phyloP scores from a whole-genome alignment of 2,888 invertebrate genomes.

The Psylliodes chrysocephalus region DNA sequence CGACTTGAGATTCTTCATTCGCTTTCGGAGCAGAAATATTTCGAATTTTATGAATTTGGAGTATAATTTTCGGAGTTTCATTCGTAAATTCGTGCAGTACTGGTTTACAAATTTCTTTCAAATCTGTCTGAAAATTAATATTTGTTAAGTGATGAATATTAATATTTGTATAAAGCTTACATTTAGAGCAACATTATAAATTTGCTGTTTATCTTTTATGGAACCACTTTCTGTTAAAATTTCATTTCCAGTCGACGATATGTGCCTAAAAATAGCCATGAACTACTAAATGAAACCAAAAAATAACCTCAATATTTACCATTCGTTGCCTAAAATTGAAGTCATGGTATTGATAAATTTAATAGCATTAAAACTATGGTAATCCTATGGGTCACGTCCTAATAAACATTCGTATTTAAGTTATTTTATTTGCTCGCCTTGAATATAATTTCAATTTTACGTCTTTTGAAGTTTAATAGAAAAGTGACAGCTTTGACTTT shows the following conservation, averaged over 20 bases:
- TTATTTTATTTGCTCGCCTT: neutral
- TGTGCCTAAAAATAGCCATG: constrained; percentile 70
- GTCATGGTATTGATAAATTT: constrained; percentile 22
- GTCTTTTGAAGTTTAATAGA: no score
- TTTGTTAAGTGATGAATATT: neutral
- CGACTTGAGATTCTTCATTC: constrained; percentile 84
- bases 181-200: constrained; percentile 75
- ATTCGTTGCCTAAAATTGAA: constrained; percentile 51
- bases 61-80: constrained; percentile 70
- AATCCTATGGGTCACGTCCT: neutral
- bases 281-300: constrained; percentile 9
- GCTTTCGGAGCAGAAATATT: constrained; percentile 92
- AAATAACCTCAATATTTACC: constrained; percentile 43
- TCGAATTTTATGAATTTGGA: constrained; percentile 88
- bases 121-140: constrained; percentile 72
- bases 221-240: constrained; percentile 73
- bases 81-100: constrained; percentile 74
- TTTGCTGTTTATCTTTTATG: constrained; percentile 71
- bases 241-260: constrained; percentile 77
- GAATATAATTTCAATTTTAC: no score
- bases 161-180: constrained; percentile 66
- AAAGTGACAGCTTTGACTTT: no score
- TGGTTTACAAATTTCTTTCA: constrained; percentile 83
- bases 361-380: neutral
- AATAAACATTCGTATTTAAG: neutral